These are phyloP conservation scores for Nomada fucata DNA, from an alignment of 2,888 invertebrate genomes.

Conservation along the genomic window DNA sequence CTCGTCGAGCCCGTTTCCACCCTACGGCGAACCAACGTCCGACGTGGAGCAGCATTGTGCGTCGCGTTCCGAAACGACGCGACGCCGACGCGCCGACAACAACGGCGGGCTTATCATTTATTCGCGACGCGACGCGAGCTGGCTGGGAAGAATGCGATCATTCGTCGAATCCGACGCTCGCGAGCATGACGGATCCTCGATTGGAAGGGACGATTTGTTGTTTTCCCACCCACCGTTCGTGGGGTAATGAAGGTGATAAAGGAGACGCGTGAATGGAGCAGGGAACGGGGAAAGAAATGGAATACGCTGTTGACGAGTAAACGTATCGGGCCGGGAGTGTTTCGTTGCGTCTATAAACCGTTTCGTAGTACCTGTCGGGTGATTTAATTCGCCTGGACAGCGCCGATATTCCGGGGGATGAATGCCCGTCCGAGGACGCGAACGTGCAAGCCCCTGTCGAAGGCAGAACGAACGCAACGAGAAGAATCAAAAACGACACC, in stretches of 20 bases:
- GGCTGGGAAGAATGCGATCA: constrained; percentile 39
- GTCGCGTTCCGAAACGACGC: constrained; percentile 23
- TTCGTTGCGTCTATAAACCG: constrained; percentile 19
- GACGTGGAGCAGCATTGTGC: constrained; percentile 31
- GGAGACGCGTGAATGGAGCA: neutral
- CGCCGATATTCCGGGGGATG: constrained; percentile 30
- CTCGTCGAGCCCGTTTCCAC: constrained; percentile 39
- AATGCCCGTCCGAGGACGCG: constrained; percentile 18
- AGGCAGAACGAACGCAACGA: constrained; percentile 47
- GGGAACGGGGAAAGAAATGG: neutral
- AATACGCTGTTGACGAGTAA: neutral
- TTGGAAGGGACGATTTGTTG: constrained; percentile 21
- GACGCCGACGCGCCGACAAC: no score
- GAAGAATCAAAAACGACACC: constrained; percentile 60
- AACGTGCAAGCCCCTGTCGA: constrained; percentile 22
- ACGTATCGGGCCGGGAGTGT: neutral
- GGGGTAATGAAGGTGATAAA: no score
- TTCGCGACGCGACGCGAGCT: constrained; percentile 35
- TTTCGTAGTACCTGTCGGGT: constrained; percentile 16
- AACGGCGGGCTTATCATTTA: constrained; percentile 33
- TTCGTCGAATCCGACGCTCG: constrained; percentile 35
- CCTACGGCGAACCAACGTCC: constrained; percentile 45
- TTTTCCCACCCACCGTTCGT: neutral
- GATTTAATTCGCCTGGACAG: constrained; percentile 28
- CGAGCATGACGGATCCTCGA: constrained; percentile 4